Conservation (phyloP, 1,140 invertebrate species). For the Musca domestica region DNA sequence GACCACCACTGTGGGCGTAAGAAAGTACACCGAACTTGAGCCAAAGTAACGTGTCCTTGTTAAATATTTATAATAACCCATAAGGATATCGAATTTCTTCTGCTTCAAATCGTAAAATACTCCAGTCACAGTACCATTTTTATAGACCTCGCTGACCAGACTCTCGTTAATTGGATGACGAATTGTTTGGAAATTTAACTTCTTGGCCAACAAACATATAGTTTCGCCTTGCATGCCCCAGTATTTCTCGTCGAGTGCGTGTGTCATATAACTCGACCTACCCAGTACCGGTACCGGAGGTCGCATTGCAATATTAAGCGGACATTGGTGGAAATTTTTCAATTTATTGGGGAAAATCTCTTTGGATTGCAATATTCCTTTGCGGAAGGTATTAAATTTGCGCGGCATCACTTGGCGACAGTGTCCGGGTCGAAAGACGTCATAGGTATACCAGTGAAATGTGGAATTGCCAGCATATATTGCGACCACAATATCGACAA, state of each 20-base stretch:
- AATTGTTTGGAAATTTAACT: background rate
- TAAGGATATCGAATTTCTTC: background rate
- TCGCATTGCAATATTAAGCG: background rate
- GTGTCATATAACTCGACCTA: too few species aligned
- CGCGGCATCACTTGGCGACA: background rate
- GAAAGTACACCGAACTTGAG: background rate
- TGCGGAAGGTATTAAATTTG: background rate
- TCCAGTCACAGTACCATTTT: background rate
- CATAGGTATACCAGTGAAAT: background rate
- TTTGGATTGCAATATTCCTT: background rate
- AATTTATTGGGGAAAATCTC: slow-evolving; percentile 6
- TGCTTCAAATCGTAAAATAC: background rate
- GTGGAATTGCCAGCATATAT: background rate
- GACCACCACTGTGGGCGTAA: background rate
- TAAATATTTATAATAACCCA: slow-evolving; percentile 2
- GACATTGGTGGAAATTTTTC: background rate
- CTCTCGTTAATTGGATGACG: background rate
- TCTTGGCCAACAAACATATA: background rate
- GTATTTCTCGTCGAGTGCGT: too few species aligned
- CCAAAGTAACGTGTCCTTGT: background rate
- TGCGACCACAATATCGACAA: slow-evolving; percentile 6
- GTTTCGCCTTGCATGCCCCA: background rate
- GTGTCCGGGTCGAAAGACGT: background rate
- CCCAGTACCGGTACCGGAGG: too few species aligned
- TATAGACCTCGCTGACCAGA: background rate